Conservation (phyloP, 1,140 invertebrate genomes). For the Drosophila sulfurigaster region DNA sequence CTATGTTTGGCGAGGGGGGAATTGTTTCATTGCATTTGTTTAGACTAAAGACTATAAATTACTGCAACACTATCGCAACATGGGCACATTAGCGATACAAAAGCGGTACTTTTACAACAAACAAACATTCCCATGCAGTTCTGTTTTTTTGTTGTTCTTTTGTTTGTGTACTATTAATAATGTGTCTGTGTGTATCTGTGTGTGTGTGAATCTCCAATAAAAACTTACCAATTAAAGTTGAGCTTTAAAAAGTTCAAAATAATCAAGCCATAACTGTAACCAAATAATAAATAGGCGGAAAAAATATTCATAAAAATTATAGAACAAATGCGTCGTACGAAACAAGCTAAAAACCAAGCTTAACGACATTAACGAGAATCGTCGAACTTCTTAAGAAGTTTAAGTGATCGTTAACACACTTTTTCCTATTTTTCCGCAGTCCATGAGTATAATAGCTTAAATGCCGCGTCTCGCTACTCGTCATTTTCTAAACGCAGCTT, state of each 20-base stretch:
- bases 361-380: no score
- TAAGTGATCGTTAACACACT: no score
- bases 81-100: conserved; percentile 33
- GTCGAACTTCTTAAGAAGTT: no score
- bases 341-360: no score
- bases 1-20: neutral
- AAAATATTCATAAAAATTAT: neutral
- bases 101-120: conserved; percentile 66
- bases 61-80: conserved; percentile 14
- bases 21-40: conserved; percentile 12
- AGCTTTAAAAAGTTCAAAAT: neutral
- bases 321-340: no score
- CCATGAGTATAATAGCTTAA: no score
- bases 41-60: conserved; percentile 11
- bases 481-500: no score
- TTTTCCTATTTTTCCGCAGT: no score
- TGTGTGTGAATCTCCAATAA: conserved; percentile 13
- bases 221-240: conserved; percentile 34
- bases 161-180: conserved; percentile 16
- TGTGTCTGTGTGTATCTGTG: conserved; percentile 1
- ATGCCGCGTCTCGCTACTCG: no score
- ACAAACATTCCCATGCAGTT: conserved; percentile 74
- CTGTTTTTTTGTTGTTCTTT: conserved; percentile 27
- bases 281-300: no score
- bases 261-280: no score